phyloP scores from a whole-genome alignment of 2,113 vertebrate species.

The Rhineura floridana region DNA sequence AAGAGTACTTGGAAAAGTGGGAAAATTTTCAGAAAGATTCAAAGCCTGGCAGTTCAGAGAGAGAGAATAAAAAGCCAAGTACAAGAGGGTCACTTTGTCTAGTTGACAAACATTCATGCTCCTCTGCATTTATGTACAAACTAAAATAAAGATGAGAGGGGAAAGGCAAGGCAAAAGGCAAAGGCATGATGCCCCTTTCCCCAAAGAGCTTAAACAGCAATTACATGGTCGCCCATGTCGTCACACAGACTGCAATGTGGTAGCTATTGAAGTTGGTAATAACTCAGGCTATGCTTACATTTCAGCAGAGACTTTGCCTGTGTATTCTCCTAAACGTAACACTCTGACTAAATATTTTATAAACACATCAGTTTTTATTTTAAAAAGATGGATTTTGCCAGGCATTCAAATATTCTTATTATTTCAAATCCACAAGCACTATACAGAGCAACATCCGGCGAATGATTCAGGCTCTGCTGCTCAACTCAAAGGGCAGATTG shows the following conservation, averaged over 20 bases:
- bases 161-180: background rate
- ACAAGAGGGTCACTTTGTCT: background rate
- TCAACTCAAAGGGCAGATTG: background rate
- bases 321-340: conserved; percentile 59
- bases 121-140: background rate
- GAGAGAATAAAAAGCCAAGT: background rate
- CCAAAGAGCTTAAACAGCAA: conserved; percentile 42
- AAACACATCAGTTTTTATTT: conserved; percentile 63
- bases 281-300: conserved; percentile 66
- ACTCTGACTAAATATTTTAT: conserved; percentile 54
- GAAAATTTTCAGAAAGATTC: background rate
- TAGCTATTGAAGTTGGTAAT: conserved; percentile 34
- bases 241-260: conserved; percentile 28
- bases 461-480: conserved; percentile 23
- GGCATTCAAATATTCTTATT: conserved; percentile 57
- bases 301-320: conserved; percentile 63
- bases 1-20: background rate
- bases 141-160: background rate
- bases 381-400: conserved; percentile 65
- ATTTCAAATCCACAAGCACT: conserved; percentile 40
- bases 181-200: background rate
- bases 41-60: background rate
- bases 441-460: background rate
- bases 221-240: conserved; percentile 38
- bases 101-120: background rate